Base-by-base conservation (phyloP, 2,888 invertebrate species). In the Philonicus albiceps region DNA sequence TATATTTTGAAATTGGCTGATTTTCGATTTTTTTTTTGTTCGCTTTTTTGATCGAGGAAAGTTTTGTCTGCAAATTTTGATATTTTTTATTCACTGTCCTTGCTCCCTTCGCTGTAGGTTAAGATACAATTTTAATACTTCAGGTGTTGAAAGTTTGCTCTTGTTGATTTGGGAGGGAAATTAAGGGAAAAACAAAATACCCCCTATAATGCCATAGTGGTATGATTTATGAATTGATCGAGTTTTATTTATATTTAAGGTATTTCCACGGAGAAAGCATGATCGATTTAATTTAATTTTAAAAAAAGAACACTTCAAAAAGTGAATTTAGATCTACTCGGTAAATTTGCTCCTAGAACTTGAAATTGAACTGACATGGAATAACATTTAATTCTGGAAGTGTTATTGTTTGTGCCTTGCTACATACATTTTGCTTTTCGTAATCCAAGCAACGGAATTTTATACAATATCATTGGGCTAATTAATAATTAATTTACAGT, bases 21-120 rank as follows among this genome's bases (percentile, higher is more conserved):
- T 81, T 81, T 81, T 55, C 7, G 19, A 22, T 81, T 55, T 76
- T 22, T 81, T 81, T 37, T 81, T 81, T 81, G 19, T 81, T n/a
- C n/a, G n/a, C n/a, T 81, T 81, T 55, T 64, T 64, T 11, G 49
- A 30, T 3, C 64, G 22, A 64, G 11, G 31, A n/a, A 55, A 37
- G 43, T 53, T 78, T 49, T 55, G 81, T 55, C 81, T 64, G 37
- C 76, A 34, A 81, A 81, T 55, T 81, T 19, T n/a, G 30, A n/a
- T 49, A 11, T 30, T 40, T 31, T 8, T 1, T n/a, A 40, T 49
- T 30, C 49, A 49, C 37, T 49, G 49, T 78, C 49, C 53, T 78
- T 27, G 11, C 22, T 19, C 27, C 49, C n/a, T 49, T 27, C 22
- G 78, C 49, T 78, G 49, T 78, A 49, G 78, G 78, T 78, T 78